Evolutionary conservation across 2,113 vertebrate genomes (phyloP), one percentile per base, ranked within the genome.

Genomic region (Cyphomyrus plagiostoma): DNA sequence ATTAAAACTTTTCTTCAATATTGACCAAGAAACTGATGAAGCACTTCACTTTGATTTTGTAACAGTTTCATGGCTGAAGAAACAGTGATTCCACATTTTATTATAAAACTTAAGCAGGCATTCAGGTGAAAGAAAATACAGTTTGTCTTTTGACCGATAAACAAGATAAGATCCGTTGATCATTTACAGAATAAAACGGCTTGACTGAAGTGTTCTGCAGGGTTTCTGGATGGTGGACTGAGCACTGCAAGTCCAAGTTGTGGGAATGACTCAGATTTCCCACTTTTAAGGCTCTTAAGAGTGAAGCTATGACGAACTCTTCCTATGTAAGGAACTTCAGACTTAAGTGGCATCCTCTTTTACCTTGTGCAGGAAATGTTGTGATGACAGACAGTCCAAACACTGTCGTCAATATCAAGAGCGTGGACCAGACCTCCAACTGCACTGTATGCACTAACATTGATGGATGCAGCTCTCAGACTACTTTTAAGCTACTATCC

Each of bases 371-470:
- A 96, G 94, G 92, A 88, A 93, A 92, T 46, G 35, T 84, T 42
- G 87, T 35, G 39, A 87, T 94, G 48, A 89, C 45, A 0, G 35
- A 96, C 50, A 93, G 50, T 3, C 89, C 90, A n/a, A 11, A 86
- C 87, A 93, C 93, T 0, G 91, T 48, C 4, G 45, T 95, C 77
- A 74, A 62, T 26, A 26, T 96, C 19, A 93, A 10, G 39, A 93
- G 89, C 23, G 87, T 89, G 7, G 8, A 70, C 0, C 17, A 21
- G 1, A 92, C 52, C 13, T 53, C 88, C 0, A 90, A 93, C 11
- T 96, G 96, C 90, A 91, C 92, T 1, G 92, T 95, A 17, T 96
- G 96, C 90, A 89, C 89, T 0, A 35, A 11, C 1, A 91, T 90
- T 1, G 92, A 90, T 0, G 49, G 46, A 52, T 96, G 96, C 35